Evolutionary conservation across 2,888 invertebrate genomes (phyloP).

Genomic region (Spodoptera picta): DNA sequence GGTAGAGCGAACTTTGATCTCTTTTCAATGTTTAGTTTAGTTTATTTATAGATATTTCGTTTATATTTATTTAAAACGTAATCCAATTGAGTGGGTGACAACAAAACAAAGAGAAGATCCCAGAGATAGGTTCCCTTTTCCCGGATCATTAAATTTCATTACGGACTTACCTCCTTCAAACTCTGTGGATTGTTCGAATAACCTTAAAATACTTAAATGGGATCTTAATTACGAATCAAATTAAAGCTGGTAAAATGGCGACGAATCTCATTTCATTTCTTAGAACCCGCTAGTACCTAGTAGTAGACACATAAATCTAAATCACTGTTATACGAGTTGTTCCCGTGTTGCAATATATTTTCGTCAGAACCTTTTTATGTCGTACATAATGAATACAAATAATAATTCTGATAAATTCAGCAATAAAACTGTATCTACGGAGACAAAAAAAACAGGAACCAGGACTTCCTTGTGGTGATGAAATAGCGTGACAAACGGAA

Average conservation of each 20-base stretch:
- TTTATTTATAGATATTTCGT: conserved; percentile 1
- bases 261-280: not conserved
- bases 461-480: conserved; percentile 59
- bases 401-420: conserved; percentile 58
- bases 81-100: conserved; percentile 23
- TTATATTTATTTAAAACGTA: conserved; percentile 24
- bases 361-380: conserved; percentile 23
- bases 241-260: conserved; percentile 27
- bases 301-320: conserved; percentile 18
- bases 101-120: conserved; percentile 45
- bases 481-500: conserved; percentile 66
- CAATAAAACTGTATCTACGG: conserved; percentile 52
- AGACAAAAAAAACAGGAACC: conserved; percentile 61
- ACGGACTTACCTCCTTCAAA: conserved; percentile 70
- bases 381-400: conserved; percentile 47
- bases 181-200: conserved; percentile 70
- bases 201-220: conserved; percentile 74
- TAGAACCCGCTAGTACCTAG: conserved; percentile 1
- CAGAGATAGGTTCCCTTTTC: conserved; percentile 59
- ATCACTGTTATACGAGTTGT: conserved; percentile 8
- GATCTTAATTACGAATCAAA: conserved; percentile 73
- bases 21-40: no score
- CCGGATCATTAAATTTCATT: conserved; percentile 74
- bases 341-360: conserved; percentile 18
- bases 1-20: conserved; percentile 6